Conservation (phyloP, 2,113 vertebrate species). For the Sander lucioperca region DNA sequence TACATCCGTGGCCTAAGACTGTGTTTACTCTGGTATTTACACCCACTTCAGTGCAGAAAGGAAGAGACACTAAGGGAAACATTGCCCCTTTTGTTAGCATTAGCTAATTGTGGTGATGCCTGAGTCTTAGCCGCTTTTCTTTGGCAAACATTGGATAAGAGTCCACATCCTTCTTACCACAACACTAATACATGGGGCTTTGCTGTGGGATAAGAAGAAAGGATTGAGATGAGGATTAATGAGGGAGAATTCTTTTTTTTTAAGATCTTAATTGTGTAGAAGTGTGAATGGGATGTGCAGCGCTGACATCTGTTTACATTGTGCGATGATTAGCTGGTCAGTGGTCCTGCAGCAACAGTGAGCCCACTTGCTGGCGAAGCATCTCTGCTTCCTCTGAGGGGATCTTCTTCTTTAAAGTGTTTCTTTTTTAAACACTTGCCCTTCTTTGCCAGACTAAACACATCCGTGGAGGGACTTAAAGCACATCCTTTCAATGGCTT, state of each 20-base stretch:
- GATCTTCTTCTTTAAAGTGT: slow-evolving; percentile 70
- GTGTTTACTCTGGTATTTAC: slow-evolving; percentile 79
- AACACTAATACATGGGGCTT: slow-evolving; percentile 80
- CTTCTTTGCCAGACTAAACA: slow-evolving; percentile 65
- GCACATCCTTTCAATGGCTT: slow-evolving; percentile 33
- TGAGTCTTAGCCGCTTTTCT: slow-evolving; percentile 84
- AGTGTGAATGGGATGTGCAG: slow-evolving; percentile 73
- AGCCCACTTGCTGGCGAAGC: slow-evolving; percentile 74
- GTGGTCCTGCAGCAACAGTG: slow-evolving; percentile 73
- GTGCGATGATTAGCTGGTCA: slow-evolving; percentile 82
- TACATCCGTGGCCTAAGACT: slow-evolving; percentile 62
- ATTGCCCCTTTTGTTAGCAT: slow-evolving; percentile 78
- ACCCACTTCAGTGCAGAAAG: slow-evolving; percentile 76
- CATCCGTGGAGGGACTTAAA: slow-evolving; percentile 71
- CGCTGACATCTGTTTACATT: slow-evolving; percentile 79
- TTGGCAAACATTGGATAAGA: slow-evolving; percentile 84
- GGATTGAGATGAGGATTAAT: slow-evolving; percentile 83
- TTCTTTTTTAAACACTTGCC: slow-evolving; percentile 66
- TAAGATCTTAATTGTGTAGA: slow-evolving; percentile 78
- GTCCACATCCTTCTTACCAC: slow-evolving; percentile 84
- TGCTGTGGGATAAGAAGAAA: slow-evolving; percentile 78
- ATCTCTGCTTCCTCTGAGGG: slow-evolving; percentile 49
- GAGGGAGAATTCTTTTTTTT: slow-evolving; percentile 68
- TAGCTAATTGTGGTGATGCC: slow-evolving; percentile 79
- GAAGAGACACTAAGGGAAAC: slow-evolving; percentile 75